Evolutionary conservation across 2,888 invertebrate species (phyloP), one percentile per base, ranked within the genome.

Genomic region (Chydorus sphaericus): DNA sequence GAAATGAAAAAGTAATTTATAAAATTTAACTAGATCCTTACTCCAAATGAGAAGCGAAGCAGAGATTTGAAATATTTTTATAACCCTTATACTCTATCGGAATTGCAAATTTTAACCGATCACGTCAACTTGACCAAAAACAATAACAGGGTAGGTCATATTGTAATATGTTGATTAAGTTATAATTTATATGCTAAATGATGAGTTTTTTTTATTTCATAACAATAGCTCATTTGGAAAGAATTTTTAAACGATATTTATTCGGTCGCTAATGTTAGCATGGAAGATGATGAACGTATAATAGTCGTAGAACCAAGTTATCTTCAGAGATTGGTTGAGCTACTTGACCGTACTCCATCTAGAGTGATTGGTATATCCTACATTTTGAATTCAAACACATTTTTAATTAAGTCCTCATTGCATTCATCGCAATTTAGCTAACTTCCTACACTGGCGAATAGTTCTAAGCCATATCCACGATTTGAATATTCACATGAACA

Each of bases 371-470:
- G 82, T 80, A 66, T 64, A n/a, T n/a, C n/a, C n/a, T n/a, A n/a
- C n/a, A n/a, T n/a, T n/a, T n/a, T n/a, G n/a, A n/a, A n/a, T n/a
- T n/a, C n/a, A n/a, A n/a, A n/a, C n/a, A 20, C 11, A 5, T n/a
- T 4, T 7, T n/a, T 10, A 23, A 44, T 23, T 44, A 18, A 20
- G n/a, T 44, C 26, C n/a, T 39, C 8, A 39, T n/a, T 28, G 10
- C 28, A 31, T 30, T 30, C n/a, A n/a, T n/a, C n/a, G 60, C 86
- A n/a, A n/a, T n/a, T n/a, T n/a, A 61, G 83, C 80, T 59, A 80
- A 81, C 59, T 84, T 90, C 68, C 69, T 90, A 54, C 69, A 89
- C 51, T 90, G 90, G 90, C 76, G 88, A 57, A 48, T 63, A 20
- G 59, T 60, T 3, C 55, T 60, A 10, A 55, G 56, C 5, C 48